Percentiles rank a stretch among this genome's conserved stretches.
phyloP scores from a whole-genome alignment of 2,888 invertebrate species.

The Chesias legatella region DNA sequence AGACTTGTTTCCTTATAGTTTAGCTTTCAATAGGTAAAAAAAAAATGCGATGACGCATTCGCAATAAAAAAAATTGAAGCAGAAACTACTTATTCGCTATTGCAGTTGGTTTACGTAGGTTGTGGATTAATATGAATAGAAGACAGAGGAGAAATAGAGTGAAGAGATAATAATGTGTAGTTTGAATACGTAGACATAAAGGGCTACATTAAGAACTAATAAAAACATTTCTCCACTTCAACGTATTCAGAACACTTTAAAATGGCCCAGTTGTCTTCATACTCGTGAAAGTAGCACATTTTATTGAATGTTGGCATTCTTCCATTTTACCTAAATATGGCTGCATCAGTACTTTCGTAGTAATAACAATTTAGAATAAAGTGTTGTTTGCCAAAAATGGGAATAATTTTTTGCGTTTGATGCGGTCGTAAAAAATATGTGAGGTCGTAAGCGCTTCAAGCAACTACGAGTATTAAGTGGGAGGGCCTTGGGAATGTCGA shows the following conservation, averaged over 20 bases:
- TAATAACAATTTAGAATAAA: conserved; percentile 46
- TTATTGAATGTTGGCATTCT: conserved; percentile 56
- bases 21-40: no score
- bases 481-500: conserved; percentile 41
- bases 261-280: conserved; percentile 32
- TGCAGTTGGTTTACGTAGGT: no score
- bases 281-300: conserved; percentile 38
- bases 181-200: no score
- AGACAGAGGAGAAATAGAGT: no score
- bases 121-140: no score
- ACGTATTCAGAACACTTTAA: conserved; percentile 30
- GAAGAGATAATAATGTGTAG: no score
- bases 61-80: no score
- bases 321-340: conserved; percentile 56
- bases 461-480: conserved; percentile 33
- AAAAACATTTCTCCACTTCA: conserved; percentile 33
- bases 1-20: no score
- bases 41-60: no score
- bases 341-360: conserved; percentile 43
- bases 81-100: no score
- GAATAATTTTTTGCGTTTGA: conserved; percentile 29
- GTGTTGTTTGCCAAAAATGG: conserved; percentile 42
- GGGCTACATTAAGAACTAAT: no score
- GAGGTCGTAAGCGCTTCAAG: conserved; percentile 32
- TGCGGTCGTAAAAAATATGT: conserved; percentile 34